These are phyloP conservation scores for Cebus imitator DNA, from an alignment of 2,113 vertebrate species.

Conservation along the genomic window DNA sequence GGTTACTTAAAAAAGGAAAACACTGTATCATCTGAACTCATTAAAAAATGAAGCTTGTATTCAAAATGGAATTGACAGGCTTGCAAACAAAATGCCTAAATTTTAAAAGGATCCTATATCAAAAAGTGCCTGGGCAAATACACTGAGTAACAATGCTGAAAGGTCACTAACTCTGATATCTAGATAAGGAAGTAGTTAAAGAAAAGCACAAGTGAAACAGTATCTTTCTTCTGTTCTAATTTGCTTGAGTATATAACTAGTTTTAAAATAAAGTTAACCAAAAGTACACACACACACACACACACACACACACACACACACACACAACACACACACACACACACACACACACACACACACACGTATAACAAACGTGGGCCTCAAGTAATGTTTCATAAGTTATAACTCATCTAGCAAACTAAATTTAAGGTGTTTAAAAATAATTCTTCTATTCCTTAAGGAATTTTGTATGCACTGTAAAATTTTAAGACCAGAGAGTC, in stretches of 20 bases:
- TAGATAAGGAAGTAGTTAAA: neutral
- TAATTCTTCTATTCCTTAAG: neutral
- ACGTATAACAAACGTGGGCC: neutral
- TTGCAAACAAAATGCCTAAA: neutral
- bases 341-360: neutral
- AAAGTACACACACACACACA: neutral
- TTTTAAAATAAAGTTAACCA: neutral
- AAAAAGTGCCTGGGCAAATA: neutral
- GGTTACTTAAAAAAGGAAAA: neutral
- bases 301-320: neutral
- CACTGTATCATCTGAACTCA: neutral
- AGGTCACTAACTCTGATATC: neutral
- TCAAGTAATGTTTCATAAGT: neutral
- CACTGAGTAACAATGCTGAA: constrained; percentile 3
- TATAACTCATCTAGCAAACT: constrained; percentile 17
- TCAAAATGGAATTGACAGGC: neutral
- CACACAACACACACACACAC: neutral
- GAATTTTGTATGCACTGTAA: neutral
- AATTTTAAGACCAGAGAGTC: neutral
- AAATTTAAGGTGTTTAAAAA: neutral
- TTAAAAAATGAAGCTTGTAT: constrained; percentile 12
- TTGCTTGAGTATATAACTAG: neutral
- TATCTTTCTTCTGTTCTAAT: constrained; percentile 4
- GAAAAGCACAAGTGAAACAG: neutral
- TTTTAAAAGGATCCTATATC: neutral